Base-by-base conservation (phyloP, 2,888 invertebrate genomes). In the Drosophila sordidapex region DNA sequence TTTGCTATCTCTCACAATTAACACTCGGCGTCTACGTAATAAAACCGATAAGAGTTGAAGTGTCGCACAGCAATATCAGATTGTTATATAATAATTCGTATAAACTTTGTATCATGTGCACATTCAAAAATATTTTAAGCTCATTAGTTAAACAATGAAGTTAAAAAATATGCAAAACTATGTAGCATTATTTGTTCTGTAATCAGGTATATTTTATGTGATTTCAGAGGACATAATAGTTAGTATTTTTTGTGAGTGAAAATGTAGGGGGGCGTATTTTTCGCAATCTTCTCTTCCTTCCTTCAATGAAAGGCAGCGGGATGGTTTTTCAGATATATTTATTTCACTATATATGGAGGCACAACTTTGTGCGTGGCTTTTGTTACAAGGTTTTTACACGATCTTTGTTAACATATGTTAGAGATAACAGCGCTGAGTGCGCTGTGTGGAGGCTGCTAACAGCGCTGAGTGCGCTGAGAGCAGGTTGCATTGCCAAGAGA, bases 1-100 rank as follows among this genome's bases (percentile, higher is more conserved):
- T 82, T 58, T 49, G 60, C 29, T 81, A 69, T 31, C 56, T 40
- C 36, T 18, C 27, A 5, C 33, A 59, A 60, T 76, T 74, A 65
- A 36, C 78, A 69, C 65, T 77, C 27, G 49, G 35, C 2, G 59
- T 49, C 35, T 67, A n/a, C 31, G 56, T 46, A 27, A 40, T 33
- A 70, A 62, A 69, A 36, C 52, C 33, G 75, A 71, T 79, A 79
- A 61, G 49, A 40, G 52, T 46, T 58, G 25, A 51, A 33, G 18
- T 49, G 27, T 43, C 38, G 40, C 83, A 62, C 66, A 25, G 75
- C 54, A 70, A 71, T 63, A 59, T 38, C 27, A 31, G 54, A 54
- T 27, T 33, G 11, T 56, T 52, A 40, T 49, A 27, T 13, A 29
- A 61, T 15, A 27, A 33, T 36, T 21, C 13, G 18, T 40, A 29